Evolutionary conservation across 2,888 invertebrate species (phyloP).

Genomic region (Conops quadrifasciatus): DNA sequence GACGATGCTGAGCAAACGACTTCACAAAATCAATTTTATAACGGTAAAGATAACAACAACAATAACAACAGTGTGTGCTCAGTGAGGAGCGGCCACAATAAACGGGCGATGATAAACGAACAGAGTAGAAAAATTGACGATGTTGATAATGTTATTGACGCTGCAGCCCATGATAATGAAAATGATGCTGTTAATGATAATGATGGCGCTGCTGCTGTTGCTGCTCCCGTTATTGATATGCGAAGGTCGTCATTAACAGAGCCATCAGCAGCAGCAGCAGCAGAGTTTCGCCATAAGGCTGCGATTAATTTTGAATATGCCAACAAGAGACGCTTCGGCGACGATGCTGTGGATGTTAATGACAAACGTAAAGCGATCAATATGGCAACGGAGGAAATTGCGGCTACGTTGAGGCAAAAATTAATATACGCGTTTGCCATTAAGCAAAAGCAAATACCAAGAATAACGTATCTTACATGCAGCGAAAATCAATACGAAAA

Average conservation of each 20-base stretch:
- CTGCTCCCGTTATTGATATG: neutral
- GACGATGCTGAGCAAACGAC: neutral
- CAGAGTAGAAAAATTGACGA: neutral
- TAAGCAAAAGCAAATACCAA: slow-evolving; percentile 57
- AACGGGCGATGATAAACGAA: neutral
- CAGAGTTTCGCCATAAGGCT: no score
- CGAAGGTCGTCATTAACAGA: neutral
- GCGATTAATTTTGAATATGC: no score
- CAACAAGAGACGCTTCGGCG: neutral
- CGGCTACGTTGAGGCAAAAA: slow-evolving; percentile 47
- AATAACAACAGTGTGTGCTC: neutral
- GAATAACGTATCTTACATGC: slow-evolving; percentile 61
- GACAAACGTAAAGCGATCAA: neutral
- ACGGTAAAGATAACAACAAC: slow-evolving; percentile 10
- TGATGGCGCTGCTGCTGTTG: neutral
- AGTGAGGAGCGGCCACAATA: neutral
- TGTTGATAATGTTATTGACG: neutral
- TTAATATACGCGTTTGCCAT: slow-evolving; percentile 56
- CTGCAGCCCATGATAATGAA: neutral
- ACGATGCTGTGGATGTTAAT: slow-evolving; percentile 13
- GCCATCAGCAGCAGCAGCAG: neutral
- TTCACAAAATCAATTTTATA: slow-evolving; percentile 16
- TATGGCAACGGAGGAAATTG: slow-evolving; percentile 12
- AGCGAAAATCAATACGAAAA: slow-evolving; percentile 35
- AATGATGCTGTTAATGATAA: neutral